phyloP scores from a whole-genome alignment of 2,113 vertebrate genomes.

The Rhynchopsitta pachyrhyncha region DNA sequence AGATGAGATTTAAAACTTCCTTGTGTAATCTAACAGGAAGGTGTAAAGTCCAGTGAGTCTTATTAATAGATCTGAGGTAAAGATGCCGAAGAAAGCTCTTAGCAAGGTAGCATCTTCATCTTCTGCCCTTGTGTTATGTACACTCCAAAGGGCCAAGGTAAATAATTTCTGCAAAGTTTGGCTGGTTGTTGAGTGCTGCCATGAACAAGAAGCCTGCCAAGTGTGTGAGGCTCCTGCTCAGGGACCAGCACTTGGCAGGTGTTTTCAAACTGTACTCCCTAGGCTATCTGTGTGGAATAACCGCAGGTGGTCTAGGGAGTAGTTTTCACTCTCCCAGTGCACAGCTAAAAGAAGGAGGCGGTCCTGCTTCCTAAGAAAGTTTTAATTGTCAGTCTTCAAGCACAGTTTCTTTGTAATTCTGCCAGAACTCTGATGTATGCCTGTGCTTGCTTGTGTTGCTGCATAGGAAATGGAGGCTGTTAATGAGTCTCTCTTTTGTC shows the following conservation, averaged over 20 bases:
- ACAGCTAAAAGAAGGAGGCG: slow-evolving; percentile 36
- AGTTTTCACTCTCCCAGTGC: slow-evolving; percentile 27
- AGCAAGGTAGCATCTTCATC: not conserved
- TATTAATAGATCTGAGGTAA: not conserved
- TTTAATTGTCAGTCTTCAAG: slow-evolving; percentile 67
- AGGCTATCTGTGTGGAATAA: slow-evolving; percentile 4
- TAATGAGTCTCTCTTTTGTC: slow-evolving; percentile 62
- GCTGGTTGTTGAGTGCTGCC: not conserved
- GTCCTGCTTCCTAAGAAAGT: slow-evolving; percentile 43
- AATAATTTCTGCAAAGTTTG: not conserved
- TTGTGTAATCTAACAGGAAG: not conserved
- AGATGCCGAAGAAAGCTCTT: not conserved
- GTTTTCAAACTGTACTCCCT: not conserved
- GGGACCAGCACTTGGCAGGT: not conserved
- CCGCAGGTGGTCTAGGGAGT: slow-evolving; percentile 28
- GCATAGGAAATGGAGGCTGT: slow-evolving; percentile 59
- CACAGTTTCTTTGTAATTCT: slow-evolving; percentile 51
- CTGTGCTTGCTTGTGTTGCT: slow-evolving; percentile 43
- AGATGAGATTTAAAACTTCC: not conserved
- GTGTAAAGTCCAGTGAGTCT: not conserved
- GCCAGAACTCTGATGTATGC: slow-evolving; percentile 40
- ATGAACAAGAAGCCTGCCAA: not conserved
- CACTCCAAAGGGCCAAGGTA: not conserved
- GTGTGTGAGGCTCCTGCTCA: not conserved
- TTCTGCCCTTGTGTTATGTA: not conserved